phyloP scores from a whole-genome alignment of 1,140 invertebrate species.

The Odontomachus brunneus region DNA sequence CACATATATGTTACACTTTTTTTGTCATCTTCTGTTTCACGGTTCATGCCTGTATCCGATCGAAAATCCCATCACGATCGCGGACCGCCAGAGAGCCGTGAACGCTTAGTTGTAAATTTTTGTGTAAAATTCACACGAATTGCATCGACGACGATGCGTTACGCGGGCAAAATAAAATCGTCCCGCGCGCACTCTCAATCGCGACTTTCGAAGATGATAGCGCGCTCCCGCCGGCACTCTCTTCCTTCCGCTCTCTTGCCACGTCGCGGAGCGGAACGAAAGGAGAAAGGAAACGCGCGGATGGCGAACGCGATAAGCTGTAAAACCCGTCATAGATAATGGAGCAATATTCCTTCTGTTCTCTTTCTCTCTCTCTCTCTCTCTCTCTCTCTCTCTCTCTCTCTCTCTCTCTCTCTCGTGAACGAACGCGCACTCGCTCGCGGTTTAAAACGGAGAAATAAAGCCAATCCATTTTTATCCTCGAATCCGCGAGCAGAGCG shows the following conservation, averaged over 20 bases:
- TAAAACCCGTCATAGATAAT: conserved; percentile 57
- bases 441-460: conserved; percentile 45
- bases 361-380: not conserved
- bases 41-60: not conserved
- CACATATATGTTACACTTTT: not conserved
- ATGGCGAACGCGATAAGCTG: conserved; percentile 38
- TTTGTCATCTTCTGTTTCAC: not conserved
- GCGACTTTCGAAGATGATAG: not conserved
- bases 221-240: not conserved
- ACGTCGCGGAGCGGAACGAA: not conserved
- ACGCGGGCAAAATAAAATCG: not conserved
- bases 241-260: not conserved
- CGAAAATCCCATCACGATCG: not conserved
- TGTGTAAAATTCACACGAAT: not conserved
- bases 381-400: no score
- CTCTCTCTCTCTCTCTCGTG: no score
- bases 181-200: not conserved
- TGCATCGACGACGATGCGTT: not conserved
- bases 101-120: no score
- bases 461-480: conserved; percentile 58
- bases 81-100: not conserved
- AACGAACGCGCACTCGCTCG: not conserved
- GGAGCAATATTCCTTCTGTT: conserved; percentile 39
- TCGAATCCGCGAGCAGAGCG: conserved; percentile 23
- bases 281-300: conserved; percentile 16